phyloP scores from a whole-genome alignment of 1,140 invertebrate species.

The Cydia pomonella region DNA sequence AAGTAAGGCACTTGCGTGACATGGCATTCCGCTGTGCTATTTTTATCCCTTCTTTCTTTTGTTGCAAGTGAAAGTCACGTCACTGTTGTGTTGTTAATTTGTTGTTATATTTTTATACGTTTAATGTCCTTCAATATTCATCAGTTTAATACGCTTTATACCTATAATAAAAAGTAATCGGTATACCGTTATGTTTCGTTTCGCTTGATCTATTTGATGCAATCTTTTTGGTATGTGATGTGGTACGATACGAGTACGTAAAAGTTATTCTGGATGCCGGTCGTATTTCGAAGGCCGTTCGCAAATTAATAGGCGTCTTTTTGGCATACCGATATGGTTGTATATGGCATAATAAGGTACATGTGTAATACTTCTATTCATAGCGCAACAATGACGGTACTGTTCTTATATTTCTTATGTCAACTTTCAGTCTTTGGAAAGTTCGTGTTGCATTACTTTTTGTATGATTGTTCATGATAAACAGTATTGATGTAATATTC shows the following conservation, averaged over 20 bases:
- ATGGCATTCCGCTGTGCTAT: conserved; percentile 27
- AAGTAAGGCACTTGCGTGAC: conserved; percentile 59
- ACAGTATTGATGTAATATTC: conserved; percentile 17
- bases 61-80: conserved; percentile 39
- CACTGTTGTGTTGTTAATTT: conserved; percentile 34
- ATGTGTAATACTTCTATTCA: conserved; percentile 8
- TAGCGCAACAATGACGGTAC: not conserved
- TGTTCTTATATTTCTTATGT: conserved; percentile 7
- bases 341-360: conserved; percentile 11
- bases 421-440: conserved; percentile 32
- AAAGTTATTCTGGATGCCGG: conserved; percentile 47
- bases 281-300: conserved; percentile 45
- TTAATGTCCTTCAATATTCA: conserved; percentile 40
- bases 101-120: conserved; percentile 37
- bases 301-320: conserved; percentile 36
- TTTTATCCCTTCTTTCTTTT: conserved; percentile 37
- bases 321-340: conserved; percentile 3
- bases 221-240: conserved; percentile 44
- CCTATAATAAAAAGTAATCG: conserved; percentile 32
- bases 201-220: conserved; percentile 48
- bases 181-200: conserved; percentile 56
- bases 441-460: conserved; percentile 15
- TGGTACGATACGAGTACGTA: conserved; percentile 37
- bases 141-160: conserved; percentile 26
- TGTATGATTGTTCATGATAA: conserved; percentile 14